Evolutionary conservation across 2,888 invertebrate genomes (phyloP).

Genomic region (Cybosia mesomella): DNA sequence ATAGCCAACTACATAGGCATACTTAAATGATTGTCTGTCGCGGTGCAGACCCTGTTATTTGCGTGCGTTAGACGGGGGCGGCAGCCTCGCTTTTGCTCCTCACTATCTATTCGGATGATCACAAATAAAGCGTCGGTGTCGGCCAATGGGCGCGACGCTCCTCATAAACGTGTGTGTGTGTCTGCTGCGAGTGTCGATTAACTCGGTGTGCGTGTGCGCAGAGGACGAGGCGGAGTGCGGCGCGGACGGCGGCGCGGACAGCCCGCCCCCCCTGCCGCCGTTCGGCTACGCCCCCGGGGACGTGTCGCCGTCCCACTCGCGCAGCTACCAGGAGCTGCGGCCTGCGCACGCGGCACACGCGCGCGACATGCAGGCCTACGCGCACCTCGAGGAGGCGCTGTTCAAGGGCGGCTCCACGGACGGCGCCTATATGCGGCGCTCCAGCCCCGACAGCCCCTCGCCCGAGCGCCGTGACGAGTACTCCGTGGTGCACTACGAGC

Average conservation of each 20-base stretch:
- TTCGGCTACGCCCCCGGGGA: conserved; percentile 76
- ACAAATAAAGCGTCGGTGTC: conserved; percentile 39
- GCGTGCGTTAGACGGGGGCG: conserved; percentile 32
- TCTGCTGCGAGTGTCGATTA: conserved; percentile 57
- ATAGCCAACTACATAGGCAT: background rate
- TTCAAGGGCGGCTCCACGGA: conserved; percentile 71
- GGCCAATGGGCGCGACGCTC: conserved; percentile 37
- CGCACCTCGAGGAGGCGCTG: conserved; percentile 74
- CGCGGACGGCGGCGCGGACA: conserved; percentile 61
- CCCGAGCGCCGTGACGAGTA: conserved; percentile 75
- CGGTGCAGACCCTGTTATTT: background rate
- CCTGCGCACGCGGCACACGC: conserved; percentile 70
- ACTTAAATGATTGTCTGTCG: background rate
- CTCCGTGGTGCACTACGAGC: conserved; percentile 74
- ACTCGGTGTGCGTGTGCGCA: conserved; percentile 66
- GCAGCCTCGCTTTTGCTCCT: conserved; percentile 15
- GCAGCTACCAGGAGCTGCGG: conserved; percentile 84
- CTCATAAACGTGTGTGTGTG: background rate
- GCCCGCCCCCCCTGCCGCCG: conserved; percentile 75
- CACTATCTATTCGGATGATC: conserved; percentile 52
- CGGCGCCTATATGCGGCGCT: conserved; percentile 72
- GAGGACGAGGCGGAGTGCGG: conserved; percentile 75
- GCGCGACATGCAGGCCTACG: conserved; percentile 82
- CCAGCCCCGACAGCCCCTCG: conserved; percentile 72
- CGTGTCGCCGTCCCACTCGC: conserved; percentile 77